phyloP scores from a whole-genome alignment of 2,797 vertebrate genomes.

The Lutjanus argentimaculatus region DNA sequence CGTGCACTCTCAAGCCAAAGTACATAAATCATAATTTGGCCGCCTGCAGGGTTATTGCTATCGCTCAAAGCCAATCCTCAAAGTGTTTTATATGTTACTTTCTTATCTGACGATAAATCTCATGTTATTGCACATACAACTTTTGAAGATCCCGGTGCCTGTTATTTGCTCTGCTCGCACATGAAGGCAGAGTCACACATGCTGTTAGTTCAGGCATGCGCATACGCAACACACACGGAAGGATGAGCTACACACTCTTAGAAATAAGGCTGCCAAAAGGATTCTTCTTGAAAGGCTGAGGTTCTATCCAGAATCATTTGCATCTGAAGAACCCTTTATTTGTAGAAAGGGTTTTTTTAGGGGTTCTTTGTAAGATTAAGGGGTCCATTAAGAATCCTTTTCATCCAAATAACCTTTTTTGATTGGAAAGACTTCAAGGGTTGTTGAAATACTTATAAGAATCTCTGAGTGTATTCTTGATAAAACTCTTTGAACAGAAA shows the following conservation, averaged over 20 bases:
- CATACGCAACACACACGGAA: slow-evolving; percentile 9
- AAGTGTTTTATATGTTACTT: slow-evolving; percentile 76
- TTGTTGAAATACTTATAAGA: too few species aligned
- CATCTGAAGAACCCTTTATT: too few species aligned
- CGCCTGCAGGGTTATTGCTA: slow-evolving; percentile 83
- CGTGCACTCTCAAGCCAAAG: slow-evolving; percentile 73
- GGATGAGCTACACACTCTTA: slow-evolving; percentile 17
- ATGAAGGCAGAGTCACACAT: slow-evolving; percentile 23
- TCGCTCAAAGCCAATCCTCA: slow-evolving; percentile 81
- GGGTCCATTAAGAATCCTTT: too few species aligned
- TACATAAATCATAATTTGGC: slow-evolving; percentile 86
- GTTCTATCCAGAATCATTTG: too few species aligned
- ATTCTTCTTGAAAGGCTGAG: too few species aligned
- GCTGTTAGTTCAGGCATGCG: slow-evolving; percentile 7
- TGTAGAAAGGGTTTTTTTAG: too few species aligned
- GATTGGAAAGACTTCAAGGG: too few species aligned
- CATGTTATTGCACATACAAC: slow-evolving; percentile 74
- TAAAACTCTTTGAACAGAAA: too few species aligned
- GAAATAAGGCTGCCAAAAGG: too few species aligned
- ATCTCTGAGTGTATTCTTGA: too few species aligned
- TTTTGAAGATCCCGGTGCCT: slow-evolving; percentile 53
- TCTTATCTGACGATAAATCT: slow-evolving; percentile 84
- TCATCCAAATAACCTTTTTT: too few species aligned
- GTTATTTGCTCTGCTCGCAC: slow-evolving; percentile 60
- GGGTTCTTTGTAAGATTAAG: too few species aligned